Evolutionary conservation across 2,888 invertebrate genomes (phyloP).

Genomic region (Chirona hameri): DNA sequence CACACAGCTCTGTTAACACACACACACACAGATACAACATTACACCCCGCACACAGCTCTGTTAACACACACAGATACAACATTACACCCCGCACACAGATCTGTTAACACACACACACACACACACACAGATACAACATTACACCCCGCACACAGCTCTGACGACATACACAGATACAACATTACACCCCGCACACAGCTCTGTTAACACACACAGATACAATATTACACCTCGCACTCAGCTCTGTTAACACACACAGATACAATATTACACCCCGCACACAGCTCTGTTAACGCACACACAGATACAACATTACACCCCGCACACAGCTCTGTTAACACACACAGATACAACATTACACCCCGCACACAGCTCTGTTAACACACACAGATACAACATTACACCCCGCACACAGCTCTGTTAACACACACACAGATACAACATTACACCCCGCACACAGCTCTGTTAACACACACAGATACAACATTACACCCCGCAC

Average conservation of each 20-base stretch:
- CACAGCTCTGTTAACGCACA: neutral
- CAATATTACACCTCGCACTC: neutral
- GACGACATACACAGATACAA: no score
- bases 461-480: neutral
- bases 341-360: neutral
- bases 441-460: neutral
- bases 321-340: neutral
- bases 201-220: neutral
- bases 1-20: neutral
- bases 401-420: neutral
- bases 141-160: neutral
- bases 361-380: neutral
- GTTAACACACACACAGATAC: no score
- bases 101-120: neutral
- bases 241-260: neutral
- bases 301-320: neutral
- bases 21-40: no score
- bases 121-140: no score
- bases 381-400: no score
- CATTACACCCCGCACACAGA: neutral
- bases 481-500: neutral
- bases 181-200: neutral
- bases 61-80: no score
- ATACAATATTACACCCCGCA: neutral
- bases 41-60: neutral